Evolutionary conservation across 64 coral and sea anemone genomes (phyloP), one percentile per base, ranked within the genome.

Genomic region (Montipora cactus): DNA sequence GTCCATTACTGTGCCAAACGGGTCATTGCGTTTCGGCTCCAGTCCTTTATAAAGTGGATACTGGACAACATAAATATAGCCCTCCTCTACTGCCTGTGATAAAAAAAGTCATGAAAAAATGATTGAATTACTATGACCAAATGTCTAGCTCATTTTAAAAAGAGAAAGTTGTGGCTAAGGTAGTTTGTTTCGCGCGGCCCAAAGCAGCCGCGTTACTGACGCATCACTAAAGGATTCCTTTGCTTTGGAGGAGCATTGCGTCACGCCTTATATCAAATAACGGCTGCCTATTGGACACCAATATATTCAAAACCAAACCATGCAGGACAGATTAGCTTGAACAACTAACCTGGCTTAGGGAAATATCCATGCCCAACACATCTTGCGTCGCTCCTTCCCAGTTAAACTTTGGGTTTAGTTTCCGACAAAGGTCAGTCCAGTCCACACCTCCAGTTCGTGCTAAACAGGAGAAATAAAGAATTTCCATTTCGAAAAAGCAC

Each of bases 1-100:
- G 5, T 88, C 74, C 73, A 79, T 87, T 15, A 93, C 44, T 1
- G 22, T 50, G 14, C 92, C 77, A 72, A 47, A 66, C 2, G 47
- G 5, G 22, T 78, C 48, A 6, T 28, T 48, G 10, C 55, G 21
- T 9, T 28, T 21, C 5, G 82, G 12, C 13, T 16, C 8, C 7
- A 93, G 59, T 55, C 84, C 76, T 44, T 81, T 76, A n/a, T 80
- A 93, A 5, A 76, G 28, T 48, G 84, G 92, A 55, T 88, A 93
- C 1, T 93, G 84, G 7, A 88, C 79, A 2, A 55, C 48, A 22
- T 88, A 93, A 4, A 93, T 64, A n/a, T 80, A 68, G 4, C 84
- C 84, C 21, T 88, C 7, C 3, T 19, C 28, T 74, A 93, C 44
- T 7, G 92, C 84, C 92, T 93, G 76, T 44, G 14, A 16, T 21